Conservation (phyloP, 2,113 vertebrate species). For the Pipra filicauda region DNA sequence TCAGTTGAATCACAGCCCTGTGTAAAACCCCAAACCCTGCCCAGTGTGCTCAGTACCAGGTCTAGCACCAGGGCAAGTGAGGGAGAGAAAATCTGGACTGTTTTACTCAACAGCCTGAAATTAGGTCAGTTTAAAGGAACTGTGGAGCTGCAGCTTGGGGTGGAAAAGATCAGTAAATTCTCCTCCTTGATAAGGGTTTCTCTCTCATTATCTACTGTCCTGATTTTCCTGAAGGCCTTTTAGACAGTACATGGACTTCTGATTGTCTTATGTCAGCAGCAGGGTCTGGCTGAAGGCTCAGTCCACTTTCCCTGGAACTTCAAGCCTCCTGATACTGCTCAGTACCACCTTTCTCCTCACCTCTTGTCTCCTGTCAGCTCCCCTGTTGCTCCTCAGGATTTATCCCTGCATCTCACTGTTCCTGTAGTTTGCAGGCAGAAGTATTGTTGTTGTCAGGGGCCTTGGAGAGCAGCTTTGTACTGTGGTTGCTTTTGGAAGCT, state of each 20-base stretch:
- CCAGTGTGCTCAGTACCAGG: background rate
- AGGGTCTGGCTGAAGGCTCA: background rate
- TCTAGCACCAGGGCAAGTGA: background rate
- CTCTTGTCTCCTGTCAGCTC: background rate
- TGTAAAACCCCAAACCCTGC: background rate
- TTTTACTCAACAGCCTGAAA: background rate
- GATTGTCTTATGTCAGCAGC: background rate
- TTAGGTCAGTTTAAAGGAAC: background rate
- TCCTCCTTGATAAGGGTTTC: background rate
- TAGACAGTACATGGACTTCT: background rate
- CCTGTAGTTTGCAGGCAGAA: background rate
- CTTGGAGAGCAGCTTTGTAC: background rate
- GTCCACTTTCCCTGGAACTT: background rate
- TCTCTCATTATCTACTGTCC: background rate
- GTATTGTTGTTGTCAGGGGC: background rate
- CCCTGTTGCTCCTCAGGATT: background rate
- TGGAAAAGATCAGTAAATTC: background rate
- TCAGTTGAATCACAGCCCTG: background rate
- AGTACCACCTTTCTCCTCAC: background rate
- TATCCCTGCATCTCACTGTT: background rate
- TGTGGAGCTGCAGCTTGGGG: background rate
- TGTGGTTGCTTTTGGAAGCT: background rate
- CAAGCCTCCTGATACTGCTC: background rate
- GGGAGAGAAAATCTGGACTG: background rate
- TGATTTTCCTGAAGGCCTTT: background rate